These are phyloP conservation scores for Gadopsis bispinosus DNA, from an alignment of 2,797 vertebrate species.

Conservation along the genomic window DNA sequence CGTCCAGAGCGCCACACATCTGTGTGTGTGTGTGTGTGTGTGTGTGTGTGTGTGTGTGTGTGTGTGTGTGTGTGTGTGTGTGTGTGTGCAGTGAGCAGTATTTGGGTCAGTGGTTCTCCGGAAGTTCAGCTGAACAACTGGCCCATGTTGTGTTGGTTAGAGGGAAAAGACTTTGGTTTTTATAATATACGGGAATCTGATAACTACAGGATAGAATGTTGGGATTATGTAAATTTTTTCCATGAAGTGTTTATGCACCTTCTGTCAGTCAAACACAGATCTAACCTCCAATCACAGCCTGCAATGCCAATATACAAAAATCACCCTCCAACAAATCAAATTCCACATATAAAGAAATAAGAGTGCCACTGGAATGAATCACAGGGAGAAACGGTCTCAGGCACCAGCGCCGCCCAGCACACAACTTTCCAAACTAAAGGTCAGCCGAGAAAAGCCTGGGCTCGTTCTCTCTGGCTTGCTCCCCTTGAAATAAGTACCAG, in stretches of 20 bases:
- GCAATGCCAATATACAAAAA: slow-evolving; percentile 23
- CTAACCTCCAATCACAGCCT: slow-evolving; percentile 57
- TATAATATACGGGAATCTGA: slow-evolving; percentile 27
- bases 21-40: slow-evolving; percentile 6
- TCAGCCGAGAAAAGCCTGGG: slow-evolving; percentile 31
- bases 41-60: slow-evolving; percentile 7
- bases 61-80: not conserved
- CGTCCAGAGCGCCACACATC: not conserved
- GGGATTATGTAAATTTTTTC: slow-evolving; percentile 33
- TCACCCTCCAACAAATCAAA: slow-evolving; percentile 21
- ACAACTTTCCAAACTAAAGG: slow-evolving; percentile 59
- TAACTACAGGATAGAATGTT: slow-evolving; percentile 12
- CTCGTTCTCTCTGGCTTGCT: slow-evolving; percentile 32
- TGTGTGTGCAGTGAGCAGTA: slow-evolving; percentile 29
- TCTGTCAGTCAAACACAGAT: slow-evolving; percentile 49
- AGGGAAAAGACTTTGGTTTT: slow-evolving; percentile 16
- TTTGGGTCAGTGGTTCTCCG: slow-evolving; percentile 60
- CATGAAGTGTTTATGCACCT: slow-evolving; percentile 24
- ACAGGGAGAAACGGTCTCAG: slow-evolving; percentile 37
- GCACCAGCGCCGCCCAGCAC: slow-evolving; percentile 40
- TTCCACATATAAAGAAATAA: slow-evolving; percentile 7
- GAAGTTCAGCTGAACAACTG: slow-evolving; percentile 56
- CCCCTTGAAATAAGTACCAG: slow-evolving; percentile 54
- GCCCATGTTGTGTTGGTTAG: slow-evolving; percentile 38
- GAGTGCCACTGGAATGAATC: slow-evolving; percentile 19